Base-by-base conservation (phyloP, 23 tunicate species). In the Styela clava region DNA sequence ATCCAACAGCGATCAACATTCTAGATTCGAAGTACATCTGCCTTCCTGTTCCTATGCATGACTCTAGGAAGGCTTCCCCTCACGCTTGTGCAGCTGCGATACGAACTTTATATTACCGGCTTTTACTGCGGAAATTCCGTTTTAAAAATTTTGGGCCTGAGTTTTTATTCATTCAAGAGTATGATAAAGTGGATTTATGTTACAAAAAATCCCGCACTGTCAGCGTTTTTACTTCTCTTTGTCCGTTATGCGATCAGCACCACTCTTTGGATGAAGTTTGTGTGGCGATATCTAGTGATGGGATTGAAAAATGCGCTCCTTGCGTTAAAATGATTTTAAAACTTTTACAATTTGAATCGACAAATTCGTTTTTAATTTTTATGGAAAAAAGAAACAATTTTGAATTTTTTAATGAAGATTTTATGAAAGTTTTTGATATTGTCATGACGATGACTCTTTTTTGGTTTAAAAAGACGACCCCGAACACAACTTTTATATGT, bases 61-160 rank as follows among this genome's bases (percentile, higher is more conserved):
- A 76, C 30, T 24, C 81, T 5, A 27, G 52, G 64, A 21, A 76
- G 65, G 16, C 81, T 0, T 76, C 81, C 5, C 81, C 81, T 7
- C 64, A 76, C 68, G 31, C 19, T 7, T 36, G 28, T 27, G 81
- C 81, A 0, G 28, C 64, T 0, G 65, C 37, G 9, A 36, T 76
- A 0, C 64, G 81, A 51, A 20, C 32, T 21, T 16, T 76, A 21
- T 33, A 16, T 16, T 35, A 76, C 65, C 65, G 65, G n/a, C 28
- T 76, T 23, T 24, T 76, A 26, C 30, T 76, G 64, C 28, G 81
- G 31, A 35, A 35, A 76, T 76, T 37, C 31, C 34, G 77, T 3
- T 71, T 26, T 71, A 33, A 33, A 30, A 44, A 22, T 36, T 12
- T 16, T 20, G 64, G 65, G 25, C 26, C 64, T 24, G 81, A 76